Percentiles rank a stretch among this genome's conserved stretches.
phyloP scores from a whole-genome alignment of 2,888 invertebrate genomes.

The Exocentrus adspersus region DNA sequence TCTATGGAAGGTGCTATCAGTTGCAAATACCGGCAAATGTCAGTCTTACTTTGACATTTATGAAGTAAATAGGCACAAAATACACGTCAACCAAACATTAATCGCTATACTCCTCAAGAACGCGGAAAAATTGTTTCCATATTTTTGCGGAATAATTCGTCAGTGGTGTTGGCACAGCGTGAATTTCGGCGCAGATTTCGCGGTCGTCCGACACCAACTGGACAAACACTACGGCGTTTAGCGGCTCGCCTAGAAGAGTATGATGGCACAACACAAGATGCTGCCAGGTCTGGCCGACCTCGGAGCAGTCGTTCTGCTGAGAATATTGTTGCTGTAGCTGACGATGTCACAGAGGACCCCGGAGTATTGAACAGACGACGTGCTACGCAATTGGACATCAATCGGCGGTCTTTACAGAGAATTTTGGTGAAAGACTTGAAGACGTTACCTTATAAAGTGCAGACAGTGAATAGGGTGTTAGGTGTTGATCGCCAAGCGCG shows the following conservation, averaged over 20 bases:
- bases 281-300: constrained; percentile 17
- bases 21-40: not conserved
- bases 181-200: constrained; percentile 36
- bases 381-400: constrained; percentile 28
- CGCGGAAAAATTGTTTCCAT: constrained; percentile 14
- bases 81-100: constrained; percentile 12
- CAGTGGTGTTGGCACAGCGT: constrained; percentile 31
- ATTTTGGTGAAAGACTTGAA: constrained; percentile 33
- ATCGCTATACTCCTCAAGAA: constrained; percentile 19
- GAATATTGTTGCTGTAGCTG: constrained; percentile 37
- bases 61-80: constrained; percentile 18
- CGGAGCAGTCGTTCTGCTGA: constrained; percentile 28
- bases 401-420: constrained; percentile 6
- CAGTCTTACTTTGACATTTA: constrained; percentile 10
- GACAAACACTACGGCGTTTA: constrained; percentile 30
- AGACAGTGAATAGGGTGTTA: constrained; percentile 28
- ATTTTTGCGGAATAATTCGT: constrained; percentile 16
- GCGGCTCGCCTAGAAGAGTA: constrained; percentile 20
- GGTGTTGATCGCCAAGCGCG: constrained; percentile 27
- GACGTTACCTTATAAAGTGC: constrained; percentile 39
- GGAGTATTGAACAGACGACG: constrained; percentile 33
- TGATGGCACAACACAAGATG: constrained; percentile 16
- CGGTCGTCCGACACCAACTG: constrained; percentile 29
- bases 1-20: no score
- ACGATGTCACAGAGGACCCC: constrained; percentile 29